phyloP scores from a whole-genome alignment of 2,797 vertebrate genomes.

The Philypnodon macrostomus region DNA sequence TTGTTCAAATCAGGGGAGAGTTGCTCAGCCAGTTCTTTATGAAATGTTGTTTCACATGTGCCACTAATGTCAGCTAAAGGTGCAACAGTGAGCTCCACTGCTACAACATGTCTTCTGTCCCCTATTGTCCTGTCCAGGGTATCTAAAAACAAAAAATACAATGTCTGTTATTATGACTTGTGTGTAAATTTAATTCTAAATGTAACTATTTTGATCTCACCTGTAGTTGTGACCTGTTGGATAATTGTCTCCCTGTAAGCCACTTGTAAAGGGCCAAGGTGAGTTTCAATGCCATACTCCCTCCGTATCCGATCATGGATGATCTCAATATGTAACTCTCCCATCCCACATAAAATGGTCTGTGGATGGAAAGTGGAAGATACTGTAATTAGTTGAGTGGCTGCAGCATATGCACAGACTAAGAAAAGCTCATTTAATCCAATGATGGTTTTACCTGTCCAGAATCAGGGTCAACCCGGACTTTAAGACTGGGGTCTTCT shows the following conservation, averaged over 20 bases:
- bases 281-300: slow-evolving; percentile 90
- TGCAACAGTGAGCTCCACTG: slow-evolving; percentile 73
- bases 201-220: slow-evolving; percentile 53
- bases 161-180: neutral
- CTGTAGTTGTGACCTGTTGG: slow-evolving; percentile 74
- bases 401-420: neutral
- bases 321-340: slow-evolving; percentile 96
- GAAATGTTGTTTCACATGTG: slow-evolving; percentile 65
- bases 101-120: slow-evolving; percentile 84
- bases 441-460: slow-evolving; percentile 82
- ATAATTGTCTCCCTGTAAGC: slow-evolving; percentile 92
- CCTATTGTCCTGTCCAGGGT: slow-evolving; percentile 86
- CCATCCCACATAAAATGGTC: slow-evolving; percentile 96
- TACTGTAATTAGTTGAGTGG: neutral
- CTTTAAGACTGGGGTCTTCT: slow-evolving; percentile 97
- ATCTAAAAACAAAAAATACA: slow-evolving; percentile 64
- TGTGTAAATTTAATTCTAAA: neutral
- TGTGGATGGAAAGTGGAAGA: slow-evolving; percentile 43
- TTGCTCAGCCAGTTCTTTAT: slow-evolving; percentile 48
- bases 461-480: slow-evolving; percentile 88
- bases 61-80: slow-evolving; percentile 52
- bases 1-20: slow-evolving; percentile 74
- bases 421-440: neutral
- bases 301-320: slow-evolving; percentile 92
- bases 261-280: slow-evolving; percentile 91